A percentile compares a stretch with the other conserved stretches of the same genome.
phyloP scores from a whole-genome alignment of 2,113 vertebrate genomes.

The Sylvia atricapilla region DNA sequence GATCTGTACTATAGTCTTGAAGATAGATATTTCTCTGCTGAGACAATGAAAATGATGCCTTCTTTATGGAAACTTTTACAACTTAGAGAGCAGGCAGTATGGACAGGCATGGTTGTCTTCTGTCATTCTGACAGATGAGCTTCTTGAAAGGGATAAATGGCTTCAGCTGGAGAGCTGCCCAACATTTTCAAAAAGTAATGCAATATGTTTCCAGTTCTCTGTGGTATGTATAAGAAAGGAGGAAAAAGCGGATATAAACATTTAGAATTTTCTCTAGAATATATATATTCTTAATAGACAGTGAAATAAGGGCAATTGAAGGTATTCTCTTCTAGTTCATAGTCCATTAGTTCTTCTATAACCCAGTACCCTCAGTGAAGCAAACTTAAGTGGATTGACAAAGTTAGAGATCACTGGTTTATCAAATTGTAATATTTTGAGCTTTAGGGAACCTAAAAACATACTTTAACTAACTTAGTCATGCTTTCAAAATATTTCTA shows the following conservation, averaged over 20 bases:
- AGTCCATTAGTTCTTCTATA: background rate
- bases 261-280: background rate
- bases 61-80: background rate
- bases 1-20: background rate
- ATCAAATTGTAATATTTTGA: background rate
- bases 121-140: background rate
- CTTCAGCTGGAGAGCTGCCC: background rate
- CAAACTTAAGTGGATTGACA: background rate
- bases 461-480: background rate
- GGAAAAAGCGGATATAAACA: accelerated
- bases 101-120: background rate
- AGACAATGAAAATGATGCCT: background rate
- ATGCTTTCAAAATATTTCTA: background rate
- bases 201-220: background rate
- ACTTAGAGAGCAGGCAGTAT: background rate
- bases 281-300: background rate
- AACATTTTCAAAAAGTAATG: background rate
- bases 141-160: background rate
- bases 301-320: background rate
- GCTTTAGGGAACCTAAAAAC: background rate
- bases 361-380: background rate
- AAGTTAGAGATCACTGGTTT: background rate
- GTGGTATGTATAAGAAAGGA: background rate
- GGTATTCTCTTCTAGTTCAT: background rate
- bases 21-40: background rate